These are phyloP conservation scores for Melanargia galathea DNA, from an alignment of 2,888 invertebrate genomes.

Conservation along the genomic window DNA sequence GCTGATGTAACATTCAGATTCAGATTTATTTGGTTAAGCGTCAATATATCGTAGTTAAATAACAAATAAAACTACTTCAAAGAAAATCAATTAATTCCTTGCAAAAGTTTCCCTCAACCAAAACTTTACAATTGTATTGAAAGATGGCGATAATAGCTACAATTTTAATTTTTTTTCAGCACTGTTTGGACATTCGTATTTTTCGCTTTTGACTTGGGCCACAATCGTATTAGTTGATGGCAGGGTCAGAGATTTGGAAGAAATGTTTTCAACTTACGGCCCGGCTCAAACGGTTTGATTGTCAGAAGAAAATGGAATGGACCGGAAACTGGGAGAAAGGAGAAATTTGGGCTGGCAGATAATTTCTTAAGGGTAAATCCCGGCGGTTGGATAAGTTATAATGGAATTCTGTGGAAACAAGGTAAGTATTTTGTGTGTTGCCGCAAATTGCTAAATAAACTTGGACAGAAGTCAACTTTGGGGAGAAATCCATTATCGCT, in stretches of 20 bases:
- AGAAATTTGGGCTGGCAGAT: slow-evolving; percentile 46
- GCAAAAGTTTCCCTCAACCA: too few species aligned
- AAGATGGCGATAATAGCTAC: too few species aligned
- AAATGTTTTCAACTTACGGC: slow-evolving; percentile 64
- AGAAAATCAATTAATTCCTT: too few species aligned
- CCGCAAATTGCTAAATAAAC: slow-evolving; percentile 31
- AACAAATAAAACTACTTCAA: too few species aligned
- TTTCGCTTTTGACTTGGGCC: slow-evolving; percentile 43
- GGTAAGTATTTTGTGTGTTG: slow-evolving; percentile 32
- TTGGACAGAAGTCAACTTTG: slow-evolving; percentile 25
- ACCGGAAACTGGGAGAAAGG: slow-evolving; percentile 47
- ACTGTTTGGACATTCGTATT: neutral
- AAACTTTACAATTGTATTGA: too few species aligned
- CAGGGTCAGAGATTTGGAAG: slow-evolving; percentile 63
- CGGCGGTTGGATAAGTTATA: slow-evolving; percentile 43
- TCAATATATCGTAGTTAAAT: too few species aligned
- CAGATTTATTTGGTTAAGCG: too few species aligned
- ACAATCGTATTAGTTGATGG: slow-evolving; percentile 70
- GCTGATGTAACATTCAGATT: too few species aligned
- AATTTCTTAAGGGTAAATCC: slow-evolving; percentile 43
- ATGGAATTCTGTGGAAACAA: slow-evolving; percentile 43
- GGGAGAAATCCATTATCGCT: slow-evolving; percentile 24
- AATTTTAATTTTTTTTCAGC: too few species aligned
- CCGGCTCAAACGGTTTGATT: slow-evolving; percentile 62
- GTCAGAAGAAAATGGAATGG: slow-evolving; percentile 55